These are phyloP conservation scores for Muscicapa adusta DNA, from an alignment of 2,113 vertebrate species.

Conservation along the genomic window DNA sequence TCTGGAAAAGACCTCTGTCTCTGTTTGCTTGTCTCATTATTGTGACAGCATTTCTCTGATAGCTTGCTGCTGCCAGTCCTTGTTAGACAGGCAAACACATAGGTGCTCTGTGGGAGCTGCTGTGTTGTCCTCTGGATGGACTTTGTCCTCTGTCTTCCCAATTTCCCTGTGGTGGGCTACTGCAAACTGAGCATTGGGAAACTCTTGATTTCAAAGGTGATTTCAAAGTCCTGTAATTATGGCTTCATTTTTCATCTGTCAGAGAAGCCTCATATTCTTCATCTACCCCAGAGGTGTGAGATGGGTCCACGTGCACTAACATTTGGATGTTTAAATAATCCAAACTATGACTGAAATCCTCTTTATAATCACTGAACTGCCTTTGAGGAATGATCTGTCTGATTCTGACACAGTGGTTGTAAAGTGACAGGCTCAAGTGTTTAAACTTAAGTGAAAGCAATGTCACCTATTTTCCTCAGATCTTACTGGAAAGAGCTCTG, in stretches of 20 bases:
- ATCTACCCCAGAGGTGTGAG: background rate
- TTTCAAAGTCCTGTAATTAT: background rate
- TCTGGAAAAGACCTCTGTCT: background rate
- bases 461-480: background rate
- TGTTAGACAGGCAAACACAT: background rate
- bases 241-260: background rate
- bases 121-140: background rate
- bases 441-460: background rate
- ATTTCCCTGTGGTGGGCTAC: background rate
- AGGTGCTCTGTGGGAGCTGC: background rate
- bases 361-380: background rate
- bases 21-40: constrained; percentile 10
- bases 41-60: background rate
- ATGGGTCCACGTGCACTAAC: background rate
- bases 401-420: background rate
- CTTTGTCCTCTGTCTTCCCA: background rate
- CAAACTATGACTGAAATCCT: background rate
- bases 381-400: background rate
- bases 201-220: background rate
- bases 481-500: background rate
- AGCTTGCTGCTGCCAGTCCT: background rate
- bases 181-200: background rate
- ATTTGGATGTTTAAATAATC: background rate
- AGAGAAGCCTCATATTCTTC: background rate
- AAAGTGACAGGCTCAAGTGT: background rate